Conservation (phyloP, 2,888 invertebrate species). For the Eristalinus aeneus region DNA sequence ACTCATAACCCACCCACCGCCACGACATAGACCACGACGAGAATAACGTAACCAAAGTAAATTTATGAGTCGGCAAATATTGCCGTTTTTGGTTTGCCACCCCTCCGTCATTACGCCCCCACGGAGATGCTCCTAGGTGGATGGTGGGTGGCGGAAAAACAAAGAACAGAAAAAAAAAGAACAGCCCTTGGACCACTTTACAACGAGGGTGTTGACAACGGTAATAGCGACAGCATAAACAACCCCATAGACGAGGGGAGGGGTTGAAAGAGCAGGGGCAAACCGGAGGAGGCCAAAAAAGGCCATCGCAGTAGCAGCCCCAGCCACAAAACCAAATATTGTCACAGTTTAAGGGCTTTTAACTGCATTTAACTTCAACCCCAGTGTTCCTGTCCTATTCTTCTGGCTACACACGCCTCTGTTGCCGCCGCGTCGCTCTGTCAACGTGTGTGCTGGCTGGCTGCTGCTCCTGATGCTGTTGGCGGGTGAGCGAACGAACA, state of each 20-base stretch:
- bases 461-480: not conserved
- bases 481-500: not conserved
- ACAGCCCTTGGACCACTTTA: slow-evolving; percentile 62
- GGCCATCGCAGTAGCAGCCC: slow-evolving; percentile 30
- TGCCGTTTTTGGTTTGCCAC: slow-evolving; percentile 45
- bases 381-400: slow-evolving; percentile 31
- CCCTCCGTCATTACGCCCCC: slow-evolving; percentile 4
- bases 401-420: slow-evolving; percentile 3
- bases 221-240: slow-evolving; percentile 65
- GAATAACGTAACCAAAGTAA: slow-evolving; percentile 67
- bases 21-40: slow-evolving; percentile 26
- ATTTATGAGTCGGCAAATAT: slow-evolving; percentile 67
- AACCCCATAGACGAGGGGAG: slow-evolving; percentile 21
- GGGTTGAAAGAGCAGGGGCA: slow-evolving; percentile 14
- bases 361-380: slow-evolving; percentile 64
- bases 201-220: slow-evolving; percentile 64
- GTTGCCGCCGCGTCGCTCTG: not conserved
- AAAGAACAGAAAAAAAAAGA: slow-evolving; percentile 27
- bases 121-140: slow-evolving; percentile 24
- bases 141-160: not conserved
- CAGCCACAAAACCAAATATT: slow-evolving; percentile 64
- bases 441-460: not conserved
- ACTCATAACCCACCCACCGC: slow-evolving; percentile 5
- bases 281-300: not conserved
- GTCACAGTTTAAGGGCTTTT: slow-evolving; percentile 66